These are phyloP conservation scores for Gambusia affinis DNA, from an alignment of 2,113 vertebrate species.

Conservation along the genomic window DNA sequence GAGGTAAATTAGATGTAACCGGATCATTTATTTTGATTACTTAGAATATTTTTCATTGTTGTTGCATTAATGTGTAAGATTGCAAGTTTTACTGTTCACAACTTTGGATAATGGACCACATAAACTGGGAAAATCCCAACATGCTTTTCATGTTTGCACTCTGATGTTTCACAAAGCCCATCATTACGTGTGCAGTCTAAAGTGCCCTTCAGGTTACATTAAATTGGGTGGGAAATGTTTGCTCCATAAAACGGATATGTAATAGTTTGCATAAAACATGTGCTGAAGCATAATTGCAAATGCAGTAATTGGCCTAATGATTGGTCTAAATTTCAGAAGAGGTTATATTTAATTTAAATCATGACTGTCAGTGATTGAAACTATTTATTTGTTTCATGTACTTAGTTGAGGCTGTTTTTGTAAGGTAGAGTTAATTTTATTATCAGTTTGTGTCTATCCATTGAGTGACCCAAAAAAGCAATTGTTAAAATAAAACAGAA, in stretches of 20 bases:
- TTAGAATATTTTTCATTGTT: not conserved
- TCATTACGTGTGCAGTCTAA: not conserved
- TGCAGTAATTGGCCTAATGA: not conserved
- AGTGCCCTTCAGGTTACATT: not conserved
- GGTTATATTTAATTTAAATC: slow-evolving; percentile 3
- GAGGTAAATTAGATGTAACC: slow-evolving; percentile 36
- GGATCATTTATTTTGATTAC: not conserved
- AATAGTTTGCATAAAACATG: not conserved
- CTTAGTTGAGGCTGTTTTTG: not conserved
- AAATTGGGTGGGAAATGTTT: not conserved
- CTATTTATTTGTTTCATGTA: not conserved
- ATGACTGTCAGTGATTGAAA: not conserved
- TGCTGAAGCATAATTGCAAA: not conserved
- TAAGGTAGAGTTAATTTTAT: too few relatives aligned
- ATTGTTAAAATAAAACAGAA: rapidly evolving
- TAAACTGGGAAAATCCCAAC: not conserved
- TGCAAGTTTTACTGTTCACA: not conserved
- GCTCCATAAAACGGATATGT: not conserved
- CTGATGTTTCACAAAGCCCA: not conserved
- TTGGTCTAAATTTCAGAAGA: slow-evolving; percentile 1
- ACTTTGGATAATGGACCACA: not conserved
- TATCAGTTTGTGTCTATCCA: not conserved
- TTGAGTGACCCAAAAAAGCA: not conserved
- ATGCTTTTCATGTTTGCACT: not conserved
- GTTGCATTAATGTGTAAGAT: not conserved